Evolutionary conservation across 2,113 vertebrate genomes (phyloP).

Genomic region (Misgurnus anguillicaudatus): DNA sequence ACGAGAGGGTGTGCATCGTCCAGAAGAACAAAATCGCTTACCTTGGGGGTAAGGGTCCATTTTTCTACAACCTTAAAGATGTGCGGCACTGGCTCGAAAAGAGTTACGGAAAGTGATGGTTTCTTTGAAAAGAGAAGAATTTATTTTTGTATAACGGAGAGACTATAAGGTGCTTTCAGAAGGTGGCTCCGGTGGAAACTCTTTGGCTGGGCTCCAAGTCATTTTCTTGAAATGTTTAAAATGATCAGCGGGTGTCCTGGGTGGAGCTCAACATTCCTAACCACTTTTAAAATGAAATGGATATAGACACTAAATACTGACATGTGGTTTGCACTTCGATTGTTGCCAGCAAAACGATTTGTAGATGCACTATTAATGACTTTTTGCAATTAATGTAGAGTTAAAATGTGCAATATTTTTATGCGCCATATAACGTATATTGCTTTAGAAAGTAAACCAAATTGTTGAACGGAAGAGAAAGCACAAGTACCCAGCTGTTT

Average conservation of each 20-base stretch:
- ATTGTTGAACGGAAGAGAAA: conserved; percentile 53
- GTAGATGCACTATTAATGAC: conserved; percentile 46
- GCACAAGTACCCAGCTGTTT: conserved; percentile 54
- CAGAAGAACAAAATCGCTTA: conserved; percentile 92
- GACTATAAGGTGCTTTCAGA: conserved; percentile 37
- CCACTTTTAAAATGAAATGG: conserved; percentile 20
- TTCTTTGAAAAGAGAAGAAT: conserved; percentile 45
- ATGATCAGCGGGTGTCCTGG: conserved; percentile 32
- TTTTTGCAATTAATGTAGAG: conserved; percentile 44
- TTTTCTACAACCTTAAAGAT: conserved; percentile 92
- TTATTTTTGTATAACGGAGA: conserved; percentile 49
- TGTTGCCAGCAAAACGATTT: conserved; percentile 16
- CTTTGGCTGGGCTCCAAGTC: conserved; percentile 33
- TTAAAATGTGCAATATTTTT: conserved; percentile 38
- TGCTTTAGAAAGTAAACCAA: conserved; percentile 56
- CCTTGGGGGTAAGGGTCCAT: conserved; percentile 93
- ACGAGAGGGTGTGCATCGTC: conserved; percentile 93
- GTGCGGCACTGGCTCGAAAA: conserved; percentile 90
- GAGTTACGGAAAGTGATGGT: conserved; percentile 83
- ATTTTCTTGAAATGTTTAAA: conserved; percentile 43
- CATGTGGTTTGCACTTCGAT: conserved; percentile 34
- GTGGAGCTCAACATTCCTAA: conserved; percentile 45
- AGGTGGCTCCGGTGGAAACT: conserved; percentile 18
- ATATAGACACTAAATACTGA: conserved; percentile 42
- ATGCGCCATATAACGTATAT: conserved; percentile 23